Percentiles rank a stretch among this genome's conserved stretches.
These are phyloP conservation scores for Pogonocichla stellata DNA, from an alignment of 2,113 vertebrate genomes.

Conservation along the genomic window DNA sequence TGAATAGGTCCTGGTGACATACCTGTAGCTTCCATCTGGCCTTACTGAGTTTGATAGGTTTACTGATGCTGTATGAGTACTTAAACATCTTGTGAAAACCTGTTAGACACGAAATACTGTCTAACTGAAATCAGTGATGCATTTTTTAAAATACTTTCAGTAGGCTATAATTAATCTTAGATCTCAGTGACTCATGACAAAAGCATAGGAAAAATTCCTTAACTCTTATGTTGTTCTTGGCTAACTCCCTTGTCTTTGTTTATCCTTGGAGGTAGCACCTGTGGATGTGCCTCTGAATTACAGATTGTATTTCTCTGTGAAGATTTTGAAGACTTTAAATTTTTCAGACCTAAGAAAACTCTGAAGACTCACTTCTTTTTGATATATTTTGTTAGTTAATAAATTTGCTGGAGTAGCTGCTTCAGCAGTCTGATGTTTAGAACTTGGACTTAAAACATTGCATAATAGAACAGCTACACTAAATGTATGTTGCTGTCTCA, in stretches of 20 bases:
- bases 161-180: slow-evolving; percentile 44
- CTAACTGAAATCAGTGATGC: neutral
- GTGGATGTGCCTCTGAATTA: neutral
- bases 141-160: neutral
- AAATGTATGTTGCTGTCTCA: neutral
- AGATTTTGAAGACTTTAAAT: neutral
- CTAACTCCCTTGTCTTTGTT: slow-evolving; percentile 1
- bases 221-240: slow-evolving; percentile 17
- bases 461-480: neutral
- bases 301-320: neutral
- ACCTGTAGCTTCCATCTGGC: neutral
- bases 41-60: neutral
- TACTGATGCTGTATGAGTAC: neutral
- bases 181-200: slow-evolving; percentile 44
- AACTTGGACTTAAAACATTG: neutral
- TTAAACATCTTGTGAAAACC: neutral
- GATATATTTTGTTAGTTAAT: neutral
- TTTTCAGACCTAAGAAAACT: neutral
- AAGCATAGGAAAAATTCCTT: slow-evolving; percentile 38
- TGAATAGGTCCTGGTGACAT: neutral
- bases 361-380: neutral
- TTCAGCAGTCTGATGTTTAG: neutral
- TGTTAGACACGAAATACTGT: slow-evolving; percentile 4
- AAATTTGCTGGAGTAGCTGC: neutral
- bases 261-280: neutral